phyloP scores from a whole-genome alignment of 2,797 vertebrate genomes.

The Lepilemur septentrionalis region DNA sequence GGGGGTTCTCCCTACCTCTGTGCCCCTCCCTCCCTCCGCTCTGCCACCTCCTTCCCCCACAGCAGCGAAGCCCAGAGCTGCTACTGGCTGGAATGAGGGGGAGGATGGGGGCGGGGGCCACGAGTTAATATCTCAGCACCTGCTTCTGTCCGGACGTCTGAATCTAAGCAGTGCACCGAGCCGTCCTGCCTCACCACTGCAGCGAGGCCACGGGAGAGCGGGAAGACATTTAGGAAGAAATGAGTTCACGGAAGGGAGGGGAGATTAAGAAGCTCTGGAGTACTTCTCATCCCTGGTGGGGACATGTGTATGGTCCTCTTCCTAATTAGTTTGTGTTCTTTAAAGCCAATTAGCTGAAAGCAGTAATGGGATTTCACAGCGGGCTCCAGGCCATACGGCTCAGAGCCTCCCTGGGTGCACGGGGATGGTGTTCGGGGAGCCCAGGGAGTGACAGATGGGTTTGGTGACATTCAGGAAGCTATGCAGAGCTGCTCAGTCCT shows the following conservation, averaged over 20 bases:
- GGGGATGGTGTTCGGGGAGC: neutral
- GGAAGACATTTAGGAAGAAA: neutral
- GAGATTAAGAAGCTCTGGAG: neutral
- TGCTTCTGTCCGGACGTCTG: neutral
- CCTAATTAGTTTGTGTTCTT: slow-evolving; percentile 67
- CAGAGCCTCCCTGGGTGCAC: slow-evolving; percentile 40
- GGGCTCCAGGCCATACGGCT: slow-evolving; percentile 65
- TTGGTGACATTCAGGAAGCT: slow-evolving; percentile 65
- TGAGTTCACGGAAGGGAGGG: neutral
- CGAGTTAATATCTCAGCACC: neutral
- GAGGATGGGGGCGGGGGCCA: neutral
- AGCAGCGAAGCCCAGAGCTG: neutral
- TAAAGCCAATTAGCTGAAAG: slow-evolving; percentile 63
- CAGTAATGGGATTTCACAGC: slow-evolving; percentile 50
- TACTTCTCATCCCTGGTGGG: neutral
- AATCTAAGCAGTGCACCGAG: neutral
- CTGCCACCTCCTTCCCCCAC: accelerated
- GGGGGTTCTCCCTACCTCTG: neutral
- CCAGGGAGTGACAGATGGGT: slow-evolving; percentile 67
- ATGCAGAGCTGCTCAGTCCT: slow-evolving; percentile 41
- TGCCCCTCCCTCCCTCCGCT: neutral
- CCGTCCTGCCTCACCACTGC: accelerated
- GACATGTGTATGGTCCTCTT: slow-evolving; percentile 8
- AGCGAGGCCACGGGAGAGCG: accelerated
- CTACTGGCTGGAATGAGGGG: neutral